phyloP scores from a whole-genome alignment of 2,888 invertebrate species.

The Diaphora mendica region DNA sequence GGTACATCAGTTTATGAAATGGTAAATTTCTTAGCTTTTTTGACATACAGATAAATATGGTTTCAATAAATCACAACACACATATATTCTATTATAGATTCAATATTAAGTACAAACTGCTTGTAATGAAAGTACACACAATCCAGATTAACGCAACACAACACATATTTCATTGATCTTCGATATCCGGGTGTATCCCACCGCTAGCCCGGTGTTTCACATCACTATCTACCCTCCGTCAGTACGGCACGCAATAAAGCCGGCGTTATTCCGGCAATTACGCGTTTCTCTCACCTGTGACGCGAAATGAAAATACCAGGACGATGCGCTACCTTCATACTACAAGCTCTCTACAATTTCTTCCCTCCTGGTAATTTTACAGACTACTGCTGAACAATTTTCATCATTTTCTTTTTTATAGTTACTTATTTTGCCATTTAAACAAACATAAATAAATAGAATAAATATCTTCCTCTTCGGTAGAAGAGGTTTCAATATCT shows the following conservation, averaged over 20 bases:
- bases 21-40: too few species aligned
- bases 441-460: too few species aligned
- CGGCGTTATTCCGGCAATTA: slow-evolving; percentile 66
- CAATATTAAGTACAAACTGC: too few species aligned
- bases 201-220: slow-evolving; percentile 32
- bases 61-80: too few species aligned
- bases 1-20: too few species aligned
- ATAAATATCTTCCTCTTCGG: too few species aligned
- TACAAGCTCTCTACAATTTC: slow-evolving; percentile 37
- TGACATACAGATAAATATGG: too few species aligned
- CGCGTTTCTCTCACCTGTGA: slow-evolving; percentile 68
- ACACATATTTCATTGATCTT: neutral
- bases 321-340: slow-evolving; percentile 32
- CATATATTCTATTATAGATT: neutral
- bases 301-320: slow-evolving; percentile 71
- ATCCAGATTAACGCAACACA: neutral
- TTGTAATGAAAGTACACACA: neutral
- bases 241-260: slow-evolving; percentile 64
- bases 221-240: slow-evolving; percentile 49
- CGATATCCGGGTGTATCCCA: slow-evolving; percentile 36
- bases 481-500: neutral
- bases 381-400: neutral
- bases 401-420: neutral
- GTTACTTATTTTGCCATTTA: neutral
- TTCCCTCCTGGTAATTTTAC: slow-evolving; percentile 48